Evolutionary conservation across 2,113 vertebrate species (phyloP), one percentile per base, ranked within the genome.

Genomic region (Macquaria australasica): DNA sequence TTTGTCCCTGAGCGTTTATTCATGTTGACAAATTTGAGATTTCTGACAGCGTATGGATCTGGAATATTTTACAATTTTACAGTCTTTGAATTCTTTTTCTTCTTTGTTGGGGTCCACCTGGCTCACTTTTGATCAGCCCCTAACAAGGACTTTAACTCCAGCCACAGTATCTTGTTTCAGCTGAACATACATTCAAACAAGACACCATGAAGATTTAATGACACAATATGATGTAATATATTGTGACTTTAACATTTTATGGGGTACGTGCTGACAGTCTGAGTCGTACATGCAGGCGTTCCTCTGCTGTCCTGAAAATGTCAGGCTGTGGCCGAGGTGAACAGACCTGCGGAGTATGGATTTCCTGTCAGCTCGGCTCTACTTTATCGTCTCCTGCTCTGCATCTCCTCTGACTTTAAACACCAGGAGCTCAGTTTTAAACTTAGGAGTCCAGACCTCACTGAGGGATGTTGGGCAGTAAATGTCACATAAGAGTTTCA

Each of bases 351-450:
- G 67, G 43, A 79, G 62, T 45, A 90, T 85, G 7, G 92, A 93
- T 92, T 91, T 86, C 63, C 85, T 72, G 90, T 90, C 93, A 53
- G 73, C 74, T 89, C 14, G 8, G 41, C 6, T 86, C 55, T 71
- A 3, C 43, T 90, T 89, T 67, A 83, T 83, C 39, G 14, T 85
- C 81, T 77, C 20, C 28, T 48, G 20, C 4, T 18, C 69, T 45
- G 71, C 75, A 3, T 73, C 71, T 81, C 20, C 75, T 71, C 63
- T 41, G 84, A 83, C 79, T 66, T 71, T 75, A 8, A 69, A 14
- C 69, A 50, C 34, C 62, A 41, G 55, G n/a, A 75, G 74, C 74
- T 76, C 28, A 8, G 28, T 5, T 75, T 75, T 8, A n/a, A 39
- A 62, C 73, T 72, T 23, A 6, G 15, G 56, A 82, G 43, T 18